A percentile compares a stretch with the other conserved stretches of the same genome.
Evolutionary conservation across 2,113 vertebrate species (phyloP).

Genomic region (Petrocephalus microphthalmus): DNA sequence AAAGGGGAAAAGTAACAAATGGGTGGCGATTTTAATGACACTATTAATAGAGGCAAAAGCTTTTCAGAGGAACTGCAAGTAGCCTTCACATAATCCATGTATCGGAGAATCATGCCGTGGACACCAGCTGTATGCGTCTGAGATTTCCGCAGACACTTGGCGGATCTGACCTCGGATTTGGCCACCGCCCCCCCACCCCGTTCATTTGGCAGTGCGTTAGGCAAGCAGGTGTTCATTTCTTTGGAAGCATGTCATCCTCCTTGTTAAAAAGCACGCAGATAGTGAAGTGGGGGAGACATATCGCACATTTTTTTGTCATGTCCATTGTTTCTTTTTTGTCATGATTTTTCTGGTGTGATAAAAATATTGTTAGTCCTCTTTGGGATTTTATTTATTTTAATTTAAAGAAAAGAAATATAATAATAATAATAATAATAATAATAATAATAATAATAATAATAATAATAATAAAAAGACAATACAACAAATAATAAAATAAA

Average conservation of each 20-base stretch:
- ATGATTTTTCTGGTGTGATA: not conserved
- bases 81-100: not conserved
- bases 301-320: not conserved
- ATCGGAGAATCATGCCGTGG: not conserved
- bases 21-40: not conserved
- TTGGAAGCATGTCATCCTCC: conserved; percentile 3
- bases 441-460: not conserved
- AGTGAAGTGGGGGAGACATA: not conserved
- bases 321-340: not conserved
- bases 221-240: not conserved
- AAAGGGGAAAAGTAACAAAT: not conserved
- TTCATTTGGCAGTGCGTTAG: not conserved
- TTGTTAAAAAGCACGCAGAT: not conserved
- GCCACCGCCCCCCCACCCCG: not conserved
- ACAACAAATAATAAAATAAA: not conserved
- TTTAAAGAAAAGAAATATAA: not conserved
- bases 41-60: not conserved
- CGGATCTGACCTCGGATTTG: not conserved
- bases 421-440: not conserved
- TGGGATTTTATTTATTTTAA: not conserved
- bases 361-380: not conserved
- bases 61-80: not conserved
- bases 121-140: not conserved
- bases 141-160: not conserved
- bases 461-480: not conserved